Base-by-base conservation (phyloP, 2,888 invertebrate genomes). In the Drosophila maculinotata region DNA sequence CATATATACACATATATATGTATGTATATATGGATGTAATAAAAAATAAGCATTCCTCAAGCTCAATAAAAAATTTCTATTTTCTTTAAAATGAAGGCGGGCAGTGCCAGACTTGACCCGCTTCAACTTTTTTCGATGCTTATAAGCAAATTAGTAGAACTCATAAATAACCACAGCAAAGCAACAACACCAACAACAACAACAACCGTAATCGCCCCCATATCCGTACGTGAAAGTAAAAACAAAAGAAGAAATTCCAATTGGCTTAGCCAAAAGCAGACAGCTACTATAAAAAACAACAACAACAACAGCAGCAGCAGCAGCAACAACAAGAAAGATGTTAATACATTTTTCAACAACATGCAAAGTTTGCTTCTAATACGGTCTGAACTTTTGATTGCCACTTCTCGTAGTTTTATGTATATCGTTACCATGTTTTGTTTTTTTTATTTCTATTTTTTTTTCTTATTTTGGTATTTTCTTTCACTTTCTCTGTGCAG, bases 401-500 rank as follows among this genome's bases (percentile, higher is more conserved):
- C 83, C 76, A 62, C 78, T 85, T 78, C 58, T 59, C 9, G 68
- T 78, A 42, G 67, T 53, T 65, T 69, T 66, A 60, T 57, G 44
- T 71, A 64, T 71, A 53, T 62, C 45, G 52, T 53, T 67, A 35
- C 44, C 47, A 49, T 52, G 49, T 14, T 54, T 51, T 53, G 33
- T 51, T 44, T 57, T 49, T 44, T 56, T 44, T 56, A n/a, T 20
- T 20, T 20, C 20, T 20, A 20, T 4, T 47, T 49, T 20, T n/a
- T 62, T 35, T 41, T 57, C 49, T 41, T 31, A 53, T 59, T 75
- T 58, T 49, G 51, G 75, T 68, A 78, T 85, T 85, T 87, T 87
- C 77, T 67, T 83, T 80, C 84, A 87, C 87, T 87, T 87, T 87
- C 87, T 88, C 87, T 84, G 74, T 72, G 75, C 82, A 80, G 82